These are phyloP conservation scores for Diarsia mendica DNA, from an alignment of 2,888 invertebrate species.

Conservation along the genomic window DNA sequence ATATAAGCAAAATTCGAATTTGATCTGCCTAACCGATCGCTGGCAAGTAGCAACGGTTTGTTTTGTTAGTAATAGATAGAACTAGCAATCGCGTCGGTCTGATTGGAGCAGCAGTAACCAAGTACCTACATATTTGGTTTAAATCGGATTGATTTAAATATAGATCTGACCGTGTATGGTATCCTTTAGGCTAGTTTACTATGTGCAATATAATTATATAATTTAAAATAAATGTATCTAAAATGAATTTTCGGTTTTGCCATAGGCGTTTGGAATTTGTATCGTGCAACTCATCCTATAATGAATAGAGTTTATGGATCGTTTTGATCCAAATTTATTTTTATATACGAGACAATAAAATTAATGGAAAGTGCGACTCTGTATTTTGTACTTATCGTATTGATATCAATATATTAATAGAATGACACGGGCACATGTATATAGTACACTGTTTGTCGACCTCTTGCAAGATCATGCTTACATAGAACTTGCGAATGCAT, in stretches of 20 bases:
- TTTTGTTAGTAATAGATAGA: not conserved
- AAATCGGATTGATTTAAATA: not conserved
- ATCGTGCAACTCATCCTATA: conserved; percentile 48
- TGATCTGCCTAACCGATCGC: not conserved
- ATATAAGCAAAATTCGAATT: not conserved
- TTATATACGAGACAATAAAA: conserved; percentile 48
- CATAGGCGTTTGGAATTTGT: conserved; percentile 21
- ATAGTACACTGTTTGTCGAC: conserved; percentile 67
- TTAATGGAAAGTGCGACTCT: conserved; percentile 56
- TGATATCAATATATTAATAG: conserved; percentile 47
- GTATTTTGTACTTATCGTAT: conserved; percentile 55
- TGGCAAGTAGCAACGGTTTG: not conserved
- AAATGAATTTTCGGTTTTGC: not conserved
- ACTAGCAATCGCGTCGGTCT: too few relatives aligned
- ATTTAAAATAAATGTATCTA: not conserved
- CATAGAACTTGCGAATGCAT: conserved; percentile 67
- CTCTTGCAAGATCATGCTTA: conserved; percentile 60
- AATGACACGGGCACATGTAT: conserved; percentile 63
- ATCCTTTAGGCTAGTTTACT: not conserved
- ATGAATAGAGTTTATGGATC: conserved; percentile 29
- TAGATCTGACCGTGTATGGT: not conserved
- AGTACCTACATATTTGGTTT: not conserved
- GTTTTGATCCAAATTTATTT: conserved; percentile 24
- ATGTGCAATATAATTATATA: not conserved
- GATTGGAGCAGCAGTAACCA: not conserved